Conservation (phyloP, 1,140 invertebrate species). For the Adoxophyes honmai region DNA sequence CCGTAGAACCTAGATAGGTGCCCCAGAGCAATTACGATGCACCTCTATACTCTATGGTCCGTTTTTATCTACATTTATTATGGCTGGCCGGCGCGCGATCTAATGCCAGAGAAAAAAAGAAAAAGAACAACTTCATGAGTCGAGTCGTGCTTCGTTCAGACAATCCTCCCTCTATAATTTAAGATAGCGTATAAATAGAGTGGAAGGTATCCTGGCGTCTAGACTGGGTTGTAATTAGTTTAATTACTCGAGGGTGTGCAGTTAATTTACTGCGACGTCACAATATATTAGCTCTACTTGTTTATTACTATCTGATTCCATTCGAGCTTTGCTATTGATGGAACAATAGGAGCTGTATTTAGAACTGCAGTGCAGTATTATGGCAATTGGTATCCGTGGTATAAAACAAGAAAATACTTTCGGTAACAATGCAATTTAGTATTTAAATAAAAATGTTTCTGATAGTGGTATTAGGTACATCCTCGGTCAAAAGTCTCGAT, state of each 20-base stretch:
- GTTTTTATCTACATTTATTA: constrained; percentile 20
- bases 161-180: constrained; percentile 28
- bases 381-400: too few relatives aligned
- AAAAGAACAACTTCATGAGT: constrained; percentile 28
- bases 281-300: background rate
- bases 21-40: background rate
- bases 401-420: too few relatives aligned
- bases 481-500: too few relatives aligned
- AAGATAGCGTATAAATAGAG: constrained; percentile 27
- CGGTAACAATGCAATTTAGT: too few relatives aligned
- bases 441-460: too few relatives aligned
- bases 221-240: constrained; percentile 11
- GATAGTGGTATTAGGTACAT: too few relatives aligned
- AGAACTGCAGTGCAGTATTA: too few relatives aligned
- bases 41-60: constrained; percentile 5
- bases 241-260: constrained; percentile 7
- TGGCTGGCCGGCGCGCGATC: constrained; percentile 18
- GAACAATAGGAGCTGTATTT: too few relatives aligned
- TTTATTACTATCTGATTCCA: background rate
- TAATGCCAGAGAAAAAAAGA: constrained; percentile 19
- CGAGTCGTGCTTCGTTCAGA: constrained; percentile 25
- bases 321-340: too few relatives aligned
- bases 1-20: background rate
- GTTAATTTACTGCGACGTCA: background rate
- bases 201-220: constrained; percentile 19